Evolutionary conservation across 2,797 vertebrate genomes (phyloP), one percentile per base, ranked within the genome.

Genomic region (Xenops minutus): DNA sequence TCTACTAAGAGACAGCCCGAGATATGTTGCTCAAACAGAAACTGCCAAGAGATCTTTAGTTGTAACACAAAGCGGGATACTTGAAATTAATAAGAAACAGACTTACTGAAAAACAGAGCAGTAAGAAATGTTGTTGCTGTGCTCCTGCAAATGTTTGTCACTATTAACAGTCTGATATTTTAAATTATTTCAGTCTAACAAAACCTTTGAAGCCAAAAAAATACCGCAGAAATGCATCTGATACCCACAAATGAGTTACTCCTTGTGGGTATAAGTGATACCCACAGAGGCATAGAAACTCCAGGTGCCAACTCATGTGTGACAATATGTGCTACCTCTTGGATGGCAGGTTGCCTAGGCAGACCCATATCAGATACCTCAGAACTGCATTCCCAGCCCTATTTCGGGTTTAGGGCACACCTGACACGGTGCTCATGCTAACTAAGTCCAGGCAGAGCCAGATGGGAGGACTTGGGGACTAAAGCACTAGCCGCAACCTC

Each of bases 131-230:
- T 14, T 16, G 19, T 51, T 48, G 27, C 48, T 87, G 29, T 34
- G 29, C 23, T 81, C 51, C 66, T 71, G 41, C 51, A 90, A 88
- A 56, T 55, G 23, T n/a, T 81, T 92, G 16, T 44, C 2, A 3
- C 32, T 75, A 58, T 75, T 88, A 81, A n/a, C 19, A 74, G 27
- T 73, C 24, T 63, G 22, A 21, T 74, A 89, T 85, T 93, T 95
- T 73, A 93, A 93, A 89, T 51, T 34, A 63, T 92, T 81, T 74
- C n/a, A 44, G 48, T 58, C 36, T 88, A 92, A 87, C 32, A 59
- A 89, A 88, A 81, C 54, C 51, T 82, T 76, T 89, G 77, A 78
- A 74, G 34, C 54, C 61, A 72, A 51, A 82, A 48, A 36, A 58
- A 58, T 58, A 58, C 55, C 23, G 17, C n/a, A 58, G 23, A 89